These are phyloP conservation scores for Leucosticte australis DNA, from an alignment of 2,113 vertebrate species.

Conservation along the genomic window DNA sequence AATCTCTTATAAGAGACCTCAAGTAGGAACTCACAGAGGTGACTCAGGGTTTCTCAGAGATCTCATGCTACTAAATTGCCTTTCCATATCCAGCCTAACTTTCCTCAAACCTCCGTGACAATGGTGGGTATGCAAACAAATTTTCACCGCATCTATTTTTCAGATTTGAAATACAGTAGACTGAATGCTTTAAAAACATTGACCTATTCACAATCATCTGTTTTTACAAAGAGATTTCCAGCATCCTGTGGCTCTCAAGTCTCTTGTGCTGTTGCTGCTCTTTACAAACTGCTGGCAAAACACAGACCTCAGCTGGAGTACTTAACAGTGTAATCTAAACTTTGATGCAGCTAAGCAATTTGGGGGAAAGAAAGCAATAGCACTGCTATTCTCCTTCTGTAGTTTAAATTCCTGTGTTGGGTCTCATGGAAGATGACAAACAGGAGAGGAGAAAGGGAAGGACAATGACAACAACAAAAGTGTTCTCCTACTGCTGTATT, in stretches of 20 bases:
- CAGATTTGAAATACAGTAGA: background rate
- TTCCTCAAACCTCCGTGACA: background rate
- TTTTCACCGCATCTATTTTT: background rate
- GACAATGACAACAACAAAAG: background rate
- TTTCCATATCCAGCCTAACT: background rate
- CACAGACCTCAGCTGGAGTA: background rate
- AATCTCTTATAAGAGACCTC: background rate
- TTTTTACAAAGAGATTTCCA: background rate
- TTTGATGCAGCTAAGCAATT: background rate
- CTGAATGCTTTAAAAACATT: background rate
- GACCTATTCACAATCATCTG: background rate
- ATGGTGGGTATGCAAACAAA: background rate
- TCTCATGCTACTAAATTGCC: background rate
- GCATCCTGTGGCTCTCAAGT: background rate
- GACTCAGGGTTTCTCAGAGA: background rate
- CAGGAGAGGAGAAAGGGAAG: background rate
- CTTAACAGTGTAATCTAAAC: background rate
- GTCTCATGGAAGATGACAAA: background rate
- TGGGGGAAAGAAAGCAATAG: background rate
- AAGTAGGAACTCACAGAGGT: background rate
- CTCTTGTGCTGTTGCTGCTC: background rate
- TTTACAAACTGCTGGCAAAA: background rate
- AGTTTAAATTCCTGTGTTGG: rapidly evolving
- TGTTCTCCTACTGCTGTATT: background rate
- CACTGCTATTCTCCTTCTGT: background rate